Evolutionary conservation across 2,888 invertebrate genomes (phyloP).

Genomic region (Candidula unifasciata): DNA sequence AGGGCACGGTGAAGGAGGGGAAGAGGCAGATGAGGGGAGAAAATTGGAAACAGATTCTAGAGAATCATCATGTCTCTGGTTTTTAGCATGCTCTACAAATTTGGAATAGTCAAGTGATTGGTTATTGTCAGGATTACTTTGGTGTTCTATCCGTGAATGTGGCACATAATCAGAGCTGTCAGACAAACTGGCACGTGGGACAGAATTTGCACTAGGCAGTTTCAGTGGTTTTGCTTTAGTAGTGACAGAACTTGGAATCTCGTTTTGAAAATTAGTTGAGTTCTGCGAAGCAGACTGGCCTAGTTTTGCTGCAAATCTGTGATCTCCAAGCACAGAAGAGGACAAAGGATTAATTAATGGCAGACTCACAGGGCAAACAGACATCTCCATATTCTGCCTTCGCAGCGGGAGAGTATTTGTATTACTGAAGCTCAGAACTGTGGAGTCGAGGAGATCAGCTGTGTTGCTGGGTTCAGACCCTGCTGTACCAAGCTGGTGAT

Average conservation of each 20-base stretch:
- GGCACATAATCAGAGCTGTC: background rate
- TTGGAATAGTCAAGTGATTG: background rate
- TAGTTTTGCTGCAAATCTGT: background rate
- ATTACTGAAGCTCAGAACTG: background rate
- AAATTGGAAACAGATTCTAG: conserved; percentile 5
- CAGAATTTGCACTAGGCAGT: background rate
- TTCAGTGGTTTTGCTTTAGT: background rate
- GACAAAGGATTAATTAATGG: background rate
- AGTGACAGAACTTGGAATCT: background rate
- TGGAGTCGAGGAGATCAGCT: background rate
- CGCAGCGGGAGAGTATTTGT: conserved; percentile 14
- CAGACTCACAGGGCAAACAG: background rate
- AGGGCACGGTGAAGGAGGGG: conserved; percentile 35
- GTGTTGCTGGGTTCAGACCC: background rate
- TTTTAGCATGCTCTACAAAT: background rate
- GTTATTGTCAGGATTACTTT: background rate
- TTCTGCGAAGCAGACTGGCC: background rate
- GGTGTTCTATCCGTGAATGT: background rate
- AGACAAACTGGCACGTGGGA: background rate
- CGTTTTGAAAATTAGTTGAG: background rate
- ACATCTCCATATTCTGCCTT: background rate
- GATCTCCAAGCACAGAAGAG: background rate
- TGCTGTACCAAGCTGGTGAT: background rate
- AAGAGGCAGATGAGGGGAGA: background rate
- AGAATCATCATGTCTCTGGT: background rate